These are phyloP conservation scores for Aproaerema taeniolella DNA, from an alignment of 2,888 invertebrate genomes.

Conservation along the genomic window DNA sequence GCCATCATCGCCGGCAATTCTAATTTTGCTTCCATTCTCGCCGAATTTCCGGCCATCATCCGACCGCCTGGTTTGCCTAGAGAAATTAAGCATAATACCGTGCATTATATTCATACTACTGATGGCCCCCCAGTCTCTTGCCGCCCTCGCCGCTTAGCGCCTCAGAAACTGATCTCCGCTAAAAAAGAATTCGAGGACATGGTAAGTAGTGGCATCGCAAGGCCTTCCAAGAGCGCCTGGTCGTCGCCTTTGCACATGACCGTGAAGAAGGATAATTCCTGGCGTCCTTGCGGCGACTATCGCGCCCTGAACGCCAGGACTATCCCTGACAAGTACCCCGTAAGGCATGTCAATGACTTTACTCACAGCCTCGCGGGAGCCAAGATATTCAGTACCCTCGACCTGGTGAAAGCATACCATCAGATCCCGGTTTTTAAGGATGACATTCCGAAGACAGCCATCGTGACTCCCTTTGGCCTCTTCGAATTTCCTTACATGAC, in stretches of 20 bases:
- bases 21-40: conserved; percentile 1
- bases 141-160: conserved; percentile 25
- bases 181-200: conserved; percentile 25
- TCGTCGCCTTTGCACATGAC: conserved; percentile 30
- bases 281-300: conserved; percentile 32
- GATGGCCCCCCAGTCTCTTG: conserved; percentile 19
- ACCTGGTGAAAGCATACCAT: conserved; percentile 38
- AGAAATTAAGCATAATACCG: conserved; percentile 14
- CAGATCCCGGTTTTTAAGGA: conserved; percentile 37
- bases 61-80: conserved; percentile 6
- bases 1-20: conserved; percentile 1
- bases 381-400: conserved; percentile 30
- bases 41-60: conserved; percentile 11
- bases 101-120: conserved; percentile 19
- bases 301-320: conserved; percentile 28
- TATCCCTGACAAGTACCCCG: conserved; percentile 29
- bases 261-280: conserved; percentile 24
- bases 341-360: conserved; percentile 35
- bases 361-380: conserved; percentile 24
- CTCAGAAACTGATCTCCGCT: no score
- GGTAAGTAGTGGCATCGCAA: conserved; percentile 20
- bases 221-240: conserved; percentile 29
- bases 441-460: conserved; percentile 26
- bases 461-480: conserved; percentile 28
- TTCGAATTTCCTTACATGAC: conserved; percentile 34